Evolutionary conservation across 2,888 invertebrate genomes (phyloP).

Genomic region (Liodrosophila aerea): DNA sequence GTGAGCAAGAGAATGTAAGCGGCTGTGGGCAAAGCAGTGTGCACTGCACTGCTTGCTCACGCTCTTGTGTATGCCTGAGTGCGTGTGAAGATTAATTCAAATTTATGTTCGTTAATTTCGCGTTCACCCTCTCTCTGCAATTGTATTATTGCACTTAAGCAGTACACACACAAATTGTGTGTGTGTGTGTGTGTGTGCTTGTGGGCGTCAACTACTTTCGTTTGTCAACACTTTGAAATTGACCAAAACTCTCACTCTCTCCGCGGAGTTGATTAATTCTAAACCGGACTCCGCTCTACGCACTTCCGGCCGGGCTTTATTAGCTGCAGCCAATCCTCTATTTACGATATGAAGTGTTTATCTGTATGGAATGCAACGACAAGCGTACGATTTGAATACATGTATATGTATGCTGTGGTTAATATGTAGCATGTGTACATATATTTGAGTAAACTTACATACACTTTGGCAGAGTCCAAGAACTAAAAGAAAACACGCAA

Average conservation of each 20-base stretch:
- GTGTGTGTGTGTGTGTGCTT: constrained; percentile 3
- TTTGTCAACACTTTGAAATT: constrained; percentile 45
- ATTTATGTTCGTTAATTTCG: neutral
- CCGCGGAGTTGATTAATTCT: constrained; percentile 43
- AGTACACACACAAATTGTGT: neutral
- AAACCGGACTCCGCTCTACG: constrained; percentile 28
- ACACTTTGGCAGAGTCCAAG: constrained; percentile 7
- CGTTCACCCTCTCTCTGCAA: constrained; percentile 25
- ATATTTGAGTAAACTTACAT: neutral
- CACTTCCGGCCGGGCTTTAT: constrained; percentile 57
- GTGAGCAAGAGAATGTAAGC: constrained; percentile 36
- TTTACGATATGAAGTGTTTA: constrained; percentile 28
- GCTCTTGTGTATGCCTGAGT: no score
- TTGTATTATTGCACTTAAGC: constrained; percentile 37
- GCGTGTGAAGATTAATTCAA: neutral
- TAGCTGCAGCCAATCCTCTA: constrained; percentile 27
- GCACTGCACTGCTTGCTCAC: constrained; percentile 30
- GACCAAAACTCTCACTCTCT: constrained; percentile 21
- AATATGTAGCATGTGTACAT: no score
- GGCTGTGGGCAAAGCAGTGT: constrained; percentile 37
- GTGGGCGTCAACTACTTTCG: constrained; percentile 20
- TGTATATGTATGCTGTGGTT: neutral
- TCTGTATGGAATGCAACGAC: constrained; percentile 8
- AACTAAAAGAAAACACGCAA: constrained; percentile 17
- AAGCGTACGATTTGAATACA: constrained; percentile 43